Evolutionary conservation across 2,113 vertebrate genomes (phyloP), one percentile per base, ranked within the genome.

Genomic region (Scatophagus argus): DNA sequence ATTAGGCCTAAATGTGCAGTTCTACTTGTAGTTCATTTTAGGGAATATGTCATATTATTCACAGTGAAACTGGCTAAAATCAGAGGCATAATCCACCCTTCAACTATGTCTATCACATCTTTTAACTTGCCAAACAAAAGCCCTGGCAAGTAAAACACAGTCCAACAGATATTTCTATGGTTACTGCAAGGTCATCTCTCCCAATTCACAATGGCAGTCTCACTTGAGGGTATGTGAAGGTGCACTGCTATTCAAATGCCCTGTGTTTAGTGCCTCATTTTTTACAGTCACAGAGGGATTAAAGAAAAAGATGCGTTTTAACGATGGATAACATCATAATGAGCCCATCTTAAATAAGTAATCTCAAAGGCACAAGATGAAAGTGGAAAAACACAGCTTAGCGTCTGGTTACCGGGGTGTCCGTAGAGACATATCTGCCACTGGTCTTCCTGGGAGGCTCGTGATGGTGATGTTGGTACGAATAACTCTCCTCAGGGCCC

Each of bases 371-470:
- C 64, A 52, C 23, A 46, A 3, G 21, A 43, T 52, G 19, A 63
- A 43, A 66, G 60, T 65, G 68, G 60, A 43, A 83, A 60, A 84
- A 71, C 54, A 66, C 36, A 36, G 31, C 21, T 38, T 2, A 2
- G 52, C 29, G 38, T 36, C 2, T 68, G 5, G 38, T 71, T 94
- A 98, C 97, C 96, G 96, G 96, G 70, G 94, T 79, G 34, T 99
- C 97, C 0, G 92, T 70, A 8, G 95, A 82, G 21, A 94, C 79
- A 31, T 89, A 93, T 96, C 96, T 96, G 88, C 94, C 82, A 1
- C 94, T 97, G 70, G 93, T 81, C 88, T 99, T 99, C 89, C 95
- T 95, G 19, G 83, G 87, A 11, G 92, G 93, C 52, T 96, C 93
- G 0, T 91, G 87, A 8, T 97, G 96, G 19, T 91, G 95, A 23